Percentiles rank a stretch among this genome's conserved stretches.
These are phyloP conservation scores for Pseudomyrmex dendroicus DNA, from an alignment of 1,140 invertebrate species.

Conservation along the genomic window DNA sequence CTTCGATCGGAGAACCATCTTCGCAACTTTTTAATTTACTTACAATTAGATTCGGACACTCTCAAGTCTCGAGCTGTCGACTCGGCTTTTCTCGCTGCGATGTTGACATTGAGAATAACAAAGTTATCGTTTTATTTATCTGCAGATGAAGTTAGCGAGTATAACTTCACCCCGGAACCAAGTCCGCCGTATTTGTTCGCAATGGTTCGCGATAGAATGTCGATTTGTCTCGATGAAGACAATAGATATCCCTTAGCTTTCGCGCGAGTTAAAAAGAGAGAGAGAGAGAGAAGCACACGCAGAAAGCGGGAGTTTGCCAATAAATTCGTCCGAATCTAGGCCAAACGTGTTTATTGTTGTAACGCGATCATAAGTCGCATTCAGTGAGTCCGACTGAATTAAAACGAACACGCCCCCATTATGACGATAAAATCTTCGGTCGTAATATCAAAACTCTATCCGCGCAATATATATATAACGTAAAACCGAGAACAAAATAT, in stretches of 20 bases:
- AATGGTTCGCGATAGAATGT: conserved; percentile 47
- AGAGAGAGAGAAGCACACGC: conserved; percentile 6
- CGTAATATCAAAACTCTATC: too few relatives aligned
- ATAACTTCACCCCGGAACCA: too few relatives aligned
- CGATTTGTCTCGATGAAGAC: conserved; percentile 52
- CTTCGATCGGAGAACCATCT: background rate
- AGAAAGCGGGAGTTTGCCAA: conserved; percentile 61
- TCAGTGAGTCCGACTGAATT: conserved; percentile 29
- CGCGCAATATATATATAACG: conserved; percentile 5
- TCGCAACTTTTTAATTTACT: conserved; percentile 33
- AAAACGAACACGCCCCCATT: conserved; percentile 28
- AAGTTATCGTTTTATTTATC: background rate
- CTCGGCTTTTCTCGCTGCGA: background rate
- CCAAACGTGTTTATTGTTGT: conserved; percentile 67
- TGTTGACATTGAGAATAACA: background rate
- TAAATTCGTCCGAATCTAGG: conserved; percentile 69
- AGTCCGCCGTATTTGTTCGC: conserved; percentile 20
- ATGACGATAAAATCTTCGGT: conserved; percentile 45
- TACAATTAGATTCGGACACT: background rate
- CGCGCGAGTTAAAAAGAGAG: conserved; percentile 3
- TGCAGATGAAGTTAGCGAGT: too few relatives aligned
- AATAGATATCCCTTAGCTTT: conserved; percentile 62
- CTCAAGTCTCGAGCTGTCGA: background rate
- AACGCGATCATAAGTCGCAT: conserved; percentile 65
- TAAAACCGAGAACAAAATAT: too few relatives aligned